Conservation (phyloP, 2,888 invertebrate genomes). For the Bruchidius siliquastri region DNA sequence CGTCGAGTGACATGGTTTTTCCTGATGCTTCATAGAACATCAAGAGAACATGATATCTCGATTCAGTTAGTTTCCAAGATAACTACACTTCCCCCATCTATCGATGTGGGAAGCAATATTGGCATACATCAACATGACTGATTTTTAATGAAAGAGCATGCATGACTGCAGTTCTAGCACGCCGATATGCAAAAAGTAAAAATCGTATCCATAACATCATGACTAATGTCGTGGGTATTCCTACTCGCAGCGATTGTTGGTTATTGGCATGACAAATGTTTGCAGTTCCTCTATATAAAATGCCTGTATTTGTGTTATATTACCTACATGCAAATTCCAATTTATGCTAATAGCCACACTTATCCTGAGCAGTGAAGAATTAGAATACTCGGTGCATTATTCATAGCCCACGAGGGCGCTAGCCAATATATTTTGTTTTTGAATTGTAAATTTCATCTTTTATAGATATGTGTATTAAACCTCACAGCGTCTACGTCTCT, state of each 20-base stretch:
- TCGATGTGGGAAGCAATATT: too few relatives aligned
- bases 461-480: constrained; percentile 8
- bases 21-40: too few relatives aligned
- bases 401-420: constrained; percentile 15
- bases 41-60: too few relatives aligned
- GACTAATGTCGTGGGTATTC: neutral
- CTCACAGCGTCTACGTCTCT: neutral
- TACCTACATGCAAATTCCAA: constrained; percentile 28
- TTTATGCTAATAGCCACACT: constrained; percentile 24
- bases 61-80: too few relatives aligned
- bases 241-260: neutral
- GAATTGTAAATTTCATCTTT: constrained; percentile 16
- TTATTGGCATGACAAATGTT: neutral
- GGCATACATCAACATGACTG: too few relatives aligned
- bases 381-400: constrained; percentile 22
- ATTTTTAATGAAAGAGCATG: too few relatives aligned
- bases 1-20: too few relatives aligned
- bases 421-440: constrained; percentile 15
- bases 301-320: constrained; percentile 24
- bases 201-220: neutral
- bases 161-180: too few relatives aligned
- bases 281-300: constrained; percentile 9
- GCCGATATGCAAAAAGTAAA: neutral
- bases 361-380: constrained; percentile 24
- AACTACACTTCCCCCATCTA: too few relatives aligned